Evolutionary conservation across 1,140 invertebrate species (phyloP), one percentile per base, ranked within the genome.

Genomic region (Halictus rubicundus): DNA sequence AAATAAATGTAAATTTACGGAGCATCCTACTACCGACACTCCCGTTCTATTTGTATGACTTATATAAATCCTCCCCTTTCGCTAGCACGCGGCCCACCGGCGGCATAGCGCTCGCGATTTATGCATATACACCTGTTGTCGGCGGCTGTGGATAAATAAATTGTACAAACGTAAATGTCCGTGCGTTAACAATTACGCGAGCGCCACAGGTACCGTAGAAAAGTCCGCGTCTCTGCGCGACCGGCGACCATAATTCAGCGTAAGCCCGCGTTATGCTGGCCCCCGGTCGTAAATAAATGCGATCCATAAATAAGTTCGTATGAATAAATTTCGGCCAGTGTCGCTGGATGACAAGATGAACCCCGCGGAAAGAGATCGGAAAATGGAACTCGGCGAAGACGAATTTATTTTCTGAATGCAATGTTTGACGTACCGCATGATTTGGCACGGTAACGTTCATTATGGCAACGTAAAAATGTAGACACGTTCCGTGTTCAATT

Each of bases 1-100:
- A 78, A 78, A 78, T 78, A 72, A 72, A 72, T 78, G 76, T 72
- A 78, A 78, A 78, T 78, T 78, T 72, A 78, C 76, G 69, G 8
- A 23, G 10, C 39, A n/a, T 21, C 52, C 37, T 4, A 19, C 7
- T 10, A 0, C 25, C 8, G 1, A 10, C 39, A 2, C 23, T 42
- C 19, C n/a, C 32, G 21, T 23, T 66, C 21, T 65, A 66, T 66
- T 66, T 66, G 39, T 39, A 66, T 42, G 25, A 66, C 64, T 66
- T 66, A 66, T 66, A 66, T 66, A 66, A 66, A 66, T 16, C 59
- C 23, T 14, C 32, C n/a, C 39, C 25, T 7, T 2, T 14, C 21
- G 9, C 14, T 8, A 10, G n/a, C 59, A 25, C 23, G 10, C 23
- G 12, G 9, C 14, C 1, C 25, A 25, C n/a, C 10, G 23, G 7